A percentile compares a stretch with the other conserved stretches of the same genome.
Conservation (phyloP, 2,888 invertebrate genomes). For the Latrodectus elegans region DNA sequence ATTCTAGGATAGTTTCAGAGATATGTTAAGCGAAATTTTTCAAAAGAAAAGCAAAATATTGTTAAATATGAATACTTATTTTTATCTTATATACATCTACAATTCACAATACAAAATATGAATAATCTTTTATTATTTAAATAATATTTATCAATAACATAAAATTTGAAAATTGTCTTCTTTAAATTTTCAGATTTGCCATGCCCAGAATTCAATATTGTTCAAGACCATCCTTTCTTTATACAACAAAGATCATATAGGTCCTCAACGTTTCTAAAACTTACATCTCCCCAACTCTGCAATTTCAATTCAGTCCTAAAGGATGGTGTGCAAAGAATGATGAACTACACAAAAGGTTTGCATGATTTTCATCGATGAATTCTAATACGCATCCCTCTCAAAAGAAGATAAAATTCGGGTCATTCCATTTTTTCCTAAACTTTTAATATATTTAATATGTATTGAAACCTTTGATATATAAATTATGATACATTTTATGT, state of each 20-base stretch:
- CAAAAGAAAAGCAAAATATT: too few species aligned
- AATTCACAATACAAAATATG: too few species aligned
- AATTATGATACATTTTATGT: not conserved
- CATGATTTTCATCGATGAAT: not conserved
- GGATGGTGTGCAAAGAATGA: slow-evolving; percentile 26
- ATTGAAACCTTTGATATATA: not conserved
- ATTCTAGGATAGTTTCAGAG: too few species aligned
- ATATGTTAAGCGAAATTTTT: too few species aligned
- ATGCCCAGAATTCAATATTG: slow-evolving; percentile 54
- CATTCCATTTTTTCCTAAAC: not conserved
- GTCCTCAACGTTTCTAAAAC: slow-evolving; percentile 22
- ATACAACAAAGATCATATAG: slow-evolving; percentile 57
- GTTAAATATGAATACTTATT: too few species aligned
- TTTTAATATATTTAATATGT: not conserved
- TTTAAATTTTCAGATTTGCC: slow-evolving; percentile 23
- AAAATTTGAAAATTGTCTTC: too few species aligned
- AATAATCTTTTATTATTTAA: too few species aligned
- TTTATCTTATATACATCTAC: too few species aligned
- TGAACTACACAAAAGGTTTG: slow-evolving; percentile 48
- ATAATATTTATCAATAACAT: too few species aligned
- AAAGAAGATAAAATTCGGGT: too few species aligned
- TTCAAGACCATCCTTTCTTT: slow-evolving; percentile 63
- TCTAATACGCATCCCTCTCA: not conserved
- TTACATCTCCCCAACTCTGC: slow-evolving; percentile 19
- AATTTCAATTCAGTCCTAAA: slow-evolving; percentile 32